Evolutionary conservation across 2,797 vertebrate species (phyloP), one percentile per base, ranked within the genome.

Genomic region (Malacoctenus gilli): DNA sequence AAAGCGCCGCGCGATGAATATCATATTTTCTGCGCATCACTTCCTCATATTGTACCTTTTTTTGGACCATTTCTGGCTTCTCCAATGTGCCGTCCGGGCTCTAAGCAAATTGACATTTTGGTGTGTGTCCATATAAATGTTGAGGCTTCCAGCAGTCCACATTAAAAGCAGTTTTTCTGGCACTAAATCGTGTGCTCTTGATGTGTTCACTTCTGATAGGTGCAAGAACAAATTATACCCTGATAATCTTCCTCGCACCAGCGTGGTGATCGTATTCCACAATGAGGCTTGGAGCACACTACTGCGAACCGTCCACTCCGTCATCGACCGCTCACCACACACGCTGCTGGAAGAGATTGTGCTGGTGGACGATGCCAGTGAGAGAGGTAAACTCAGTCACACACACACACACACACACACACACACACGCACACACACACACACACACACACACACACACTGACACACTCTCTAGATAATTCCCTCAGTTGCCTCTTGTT

Each of bases 241-340:
- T 1, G 96, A 98, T 73, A 94, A 92, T 73, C 95, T 99, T 58
- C 96, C 95, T 62, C 95, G 95, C 0, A 99, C 96, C 55, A 99
- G 96, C 2, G 94, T 99, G 60, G 97, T 98, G 68, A 98, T 98
- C 44, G 97, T 98, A 68, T 99, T 99, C 79, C 97, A 99, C 90
- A 99, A 98, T 36, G 96, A 99, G 85, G 96, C 97, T 0, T 99
- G 97, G 97, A 97, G 93, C 81, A 99, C 96, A 0, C 93, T 99
- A 59, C 91, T 99, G 49, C 92, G 97, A 38, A 99, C 97, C 0
- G 96, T 99, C 48, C 95, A 96, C 70, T 97, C 96, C 0, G 96
- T 98, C 74, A 96, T 99, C 59, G 94, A 95, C 85, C 91, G 97
- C 28, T 99, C 97, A 6, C 96, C 97, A 2, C 93, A 93, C 60